These are phyloP conservation scores for Heterodera carotae DNA, from an alignment of 1,140 invertebrate genomes.

Conservation along the genomic window DNA sequence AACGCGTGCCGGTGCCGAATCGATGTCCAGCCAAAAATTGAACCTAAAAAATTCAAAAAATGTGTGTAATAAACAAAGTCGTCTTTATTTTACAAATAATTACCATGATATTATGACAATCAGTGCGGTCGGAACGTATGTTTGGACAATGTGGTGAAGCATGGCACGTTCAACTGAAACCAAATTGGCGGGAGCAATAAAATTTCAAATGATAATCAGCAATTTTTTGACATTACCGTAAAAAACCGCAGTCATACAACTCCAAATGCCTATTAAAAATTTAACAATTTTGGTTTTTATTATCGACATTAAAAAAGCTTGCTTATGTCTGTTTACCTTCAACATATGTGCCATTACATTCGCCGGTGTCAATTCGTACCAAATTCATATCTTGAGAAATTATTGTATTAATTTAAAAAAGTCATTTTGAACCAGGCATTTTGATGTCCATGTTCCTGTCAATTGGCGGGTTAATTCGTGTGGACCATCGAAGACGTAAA, in stretches of 20 bases:
- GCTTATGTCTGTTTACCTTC: conserved; percentile 48
- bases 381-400: conserved; percentile 24
- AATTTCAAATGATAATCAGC: conserved; percentile 15
- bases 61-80: background rate
- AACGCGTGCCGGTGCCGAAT: conserved; percentile 66
- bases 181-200: background rate
- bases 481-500: conserved; percentile 57
- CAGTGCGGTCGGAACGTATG: conserved; percentile 62
- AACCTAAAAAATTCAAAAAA: conserved; percentile 39
- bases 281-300: no score
- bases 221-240: conserved; percentile 27
- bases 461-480: conserved; percentile 56
- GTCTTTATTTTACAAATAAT: background rate
- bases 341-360: conserved; percentile 63
- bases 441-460: conserved; percentile 61
- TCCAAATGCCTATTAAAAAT: conserved; percentile 51
- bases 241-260: conserved; percentile 64
- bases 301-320: background rate
- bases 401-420: background rate
- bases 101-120: conserved; percentile 65
- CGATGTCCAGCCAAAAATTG: conserved; percentile 67
- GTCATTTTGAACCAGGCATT: conserved; percentile 54
- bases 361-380: conserved; percentile 46
- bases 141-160: conserved; percentile 65
- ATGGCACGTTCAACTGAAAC: conserved; percentile 49